Percentiles rank a stretch among this genome's conserved stretches.
Conservation (phyloP, 2,797 vertebrate genomes). For the Cynopterus sphinx region DNA sequence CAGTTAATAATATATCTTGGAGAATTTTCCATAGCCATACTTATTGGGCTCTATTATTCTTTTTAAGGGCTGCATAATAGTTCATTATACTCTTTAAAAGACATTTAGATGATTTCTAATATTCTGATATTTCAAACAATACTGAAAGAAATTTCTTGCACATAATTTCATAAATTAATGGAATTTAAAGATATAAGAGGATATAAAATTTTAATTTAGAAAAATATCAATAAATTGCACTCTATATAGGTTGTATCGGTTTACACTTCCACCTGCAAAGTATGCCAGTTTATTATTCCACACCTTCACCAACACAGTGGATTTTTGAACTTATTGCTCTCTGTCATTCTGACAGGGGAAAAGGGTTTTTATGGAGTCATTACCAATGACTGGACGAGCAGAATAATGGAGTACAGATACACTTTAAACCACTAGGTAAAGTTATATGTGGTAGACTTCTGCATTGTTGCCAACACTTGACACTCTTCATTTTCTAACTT, state of each 20-base stretch:
- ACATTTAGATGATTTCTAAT: background rate
- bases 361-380: background rate
- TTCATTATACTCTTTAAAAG: background rate
- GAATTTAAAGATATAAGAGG: background rate
- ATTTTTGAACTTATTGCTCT: background rate
- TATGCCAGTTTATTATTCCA: background rate
- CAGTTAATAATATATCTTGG: background rate
- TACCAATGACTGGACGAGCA: background rate
- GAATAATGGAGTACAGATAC: background rate
- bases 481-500: background rate
- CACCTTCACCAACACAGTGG: background rate
- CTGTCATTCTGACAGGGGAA: background rate
- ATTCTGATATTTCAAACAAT: constrained; percentile 1
- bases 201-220: background rate
- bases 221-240: background rate
- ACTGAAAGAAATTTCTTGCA: background rate
- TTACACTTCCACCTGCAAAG: background rate
- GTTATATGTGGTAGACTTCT: background rate
- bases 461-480: background rate
- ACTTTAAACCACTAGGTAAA: background rate
- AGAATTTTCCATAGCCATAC: background rate
- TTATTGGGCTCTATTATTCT: background rate
- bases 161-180: background rate
- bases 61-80: background rate
- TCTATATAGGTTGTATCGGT: background rate